Base-by-base conservation (phyloP, 2,888 invertebrate genomes). In the Dermolepida albohirtum region DNA sequence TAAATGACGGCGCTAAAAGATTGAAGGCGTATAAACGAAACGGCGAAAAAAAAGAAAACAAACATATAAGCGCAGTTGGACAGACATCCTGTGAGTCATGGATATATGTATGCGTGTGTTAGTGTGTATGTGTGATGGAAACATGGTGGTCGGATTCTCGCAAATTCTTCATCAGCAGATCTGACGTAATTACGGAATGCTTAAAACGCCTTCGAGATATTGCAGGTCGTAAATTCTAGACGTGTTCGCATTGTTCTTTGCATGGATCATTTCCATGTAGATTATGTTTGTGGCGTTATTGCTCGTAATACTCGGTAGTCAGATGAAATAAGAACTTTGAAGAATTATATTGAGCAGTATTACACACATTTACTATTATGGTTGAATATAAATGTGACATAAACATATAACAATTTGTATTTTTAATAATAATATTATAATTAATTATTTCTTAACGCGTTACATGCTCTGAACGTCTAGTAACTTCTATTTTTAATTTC, bases 151-250 rank as follows among this genome's bases (percentile, higher is more conserved):
- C 40, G 40, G 54, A 54, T 59, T 59, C 59, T 44, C 59, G 59
- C 29, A 44, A 59, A 44, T 59, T 59, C 59, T 59, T 44, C 44
- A 40, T 54, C 40, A 54, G 12, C 16, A 39, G 39, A 39, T 54
- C 54, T 59, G 59, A 59, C 59, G 59, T 44, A 59, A 59, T 59
- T 44, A 44, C 44, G 59, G 44, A 44, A 44, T 17, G 59, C 29
- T 17, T 54, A 50, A 22, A 22, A 50, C 50, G 50, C 50, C 50
- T 54, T 39, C 40, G 27, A 16, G 54, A 54, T 39, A 40, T 54
- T 40, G 54, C 17, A 10, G 54, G 40, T 41, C 54, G 40, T 54
- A 54, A 54, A 54, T 40, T 54, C 40, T 54, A 14, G 16, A 54
- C 40, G 40, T 54, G 40, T 17, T 54, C 54, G 54, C 54, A 54